Conservation (phyloP, 2,888 invertebrate species). For the Lamellibrachia columna region DNA sequence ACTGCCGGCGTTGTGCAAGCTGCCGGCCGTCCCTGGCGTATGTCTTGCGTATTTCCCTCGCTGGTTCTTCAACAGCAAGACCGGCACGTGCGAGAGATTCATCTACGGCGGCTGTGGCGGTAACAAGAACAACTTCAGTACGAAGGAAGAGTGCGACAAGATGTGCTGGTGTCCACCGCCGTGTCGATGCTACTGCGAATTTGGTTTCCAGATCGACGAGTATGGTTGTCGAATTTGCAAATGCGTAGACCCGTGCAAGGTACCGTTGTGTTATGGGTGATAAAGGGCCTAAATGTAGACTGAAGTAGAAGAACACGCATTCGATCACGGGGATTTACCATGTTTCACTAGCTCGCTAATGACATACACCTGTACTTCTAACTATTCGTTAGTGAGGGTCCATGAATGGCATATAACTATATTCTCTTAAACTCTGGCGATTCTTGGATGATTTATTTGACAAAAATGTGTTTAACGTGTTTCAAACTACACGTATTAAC, state of each 20-base stretch:
- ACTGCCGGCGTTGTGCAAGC: background rate
- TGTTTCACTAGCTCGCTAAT: no score
- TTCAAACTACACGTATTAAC: no score
- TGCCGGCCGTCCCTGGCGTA: background rate
- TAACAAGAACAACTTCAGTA: background rate
- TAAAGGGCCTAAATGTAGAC: no score
- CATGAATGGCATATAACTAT: no score
- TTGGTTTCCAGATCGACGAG: background rate
- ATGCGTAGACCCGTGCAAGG: conserved; percentile 3
- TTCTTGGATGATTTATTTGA: no score
- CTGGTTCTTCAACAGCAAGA: conserved; percentile 5
- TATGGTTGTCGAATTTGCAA: background rate
- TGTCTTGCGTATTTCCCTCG: background rate
- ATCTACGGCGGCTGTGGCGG: background rate
- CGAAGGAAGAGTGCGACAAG: background rate
- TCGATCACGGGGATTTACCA: no score
- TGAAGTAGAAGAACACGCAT: no score
- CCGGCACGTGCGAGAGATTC: background rate
- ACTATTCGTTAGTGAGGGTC: no score
- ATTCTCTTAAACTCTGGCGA: no score
- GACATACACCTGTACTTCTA: no score
- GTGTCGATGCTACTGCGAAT: background rate
- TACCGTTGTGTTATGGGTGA: no score
- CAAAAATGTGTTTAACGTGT: no score
- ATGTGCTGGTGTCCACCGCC: background rate